Conservation (phyloP, 2,888 invertebrate species). For the Tetranychus truncatus region DNA sequence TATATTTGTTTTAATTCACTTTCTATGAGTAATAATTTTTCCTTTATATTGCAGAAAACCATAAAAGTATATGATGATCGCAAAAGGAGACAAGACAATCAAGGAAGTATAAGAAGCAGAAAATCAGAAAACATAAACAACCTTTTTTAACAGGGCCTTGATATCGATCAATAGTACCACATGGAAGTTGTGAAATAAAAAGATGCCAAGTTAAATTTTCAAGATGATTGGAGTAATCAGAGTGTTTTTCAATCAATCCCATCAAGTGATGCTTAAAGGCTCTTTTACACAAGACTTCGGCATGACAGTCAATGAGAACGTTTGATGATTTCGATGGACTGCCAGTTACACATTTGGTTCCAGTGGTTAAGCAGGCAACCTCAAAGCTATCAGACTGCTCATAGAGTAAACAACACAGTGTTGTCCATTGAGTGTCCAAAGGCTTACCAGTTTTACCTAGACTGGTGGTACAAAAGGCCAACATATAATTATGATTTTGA, state of each 20-base stretch:
- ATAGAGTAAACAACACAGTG: slow-evolving; percentile 15
- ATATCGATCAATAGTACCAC: slow-evolving; percentile 21
- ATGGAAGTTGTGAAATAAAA: slow-evolving; percentile 23
- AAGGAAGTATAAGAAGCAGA: too few species aligned
- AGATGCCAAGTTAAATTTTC: slow-evolving; percentile 6
- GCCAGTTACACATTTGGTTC: slow-evolving; percentile 20
- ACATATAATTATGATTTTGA: neutral
- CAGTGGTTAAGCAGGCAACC: slow-evolving; percentile 19
- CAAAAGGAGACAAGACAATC: neutral
- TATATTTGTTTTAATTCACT: neutral
- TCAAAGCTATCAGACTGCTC: slow-evolving; percentile 12
- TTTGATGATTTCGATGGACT: neutral
- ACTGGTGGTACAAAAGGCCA: neutral
- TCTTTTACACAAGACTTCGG: slow-evolving; percentile 20
- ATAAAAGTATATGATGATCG: neutral
- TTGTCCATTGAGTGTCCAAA: slow-evolving; percentile 18
- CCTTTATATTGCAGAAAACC: neutral
- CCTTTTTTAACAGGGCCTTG: slow-evolving; percentile 14
- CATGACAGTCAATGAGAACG: slow-evolving; percentile 21
- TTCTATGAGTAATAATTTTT: neutral
- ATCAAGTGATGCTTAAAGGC: slow-evolving; percentile 21
- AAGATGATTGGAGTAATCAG: neutral
- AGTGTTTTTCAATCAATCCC: neutral
- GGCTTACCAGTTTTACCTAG: slow-evolving; percentile 21
- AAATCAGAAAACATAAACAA: neutral